A percentile compares a stretch with the other conserved stretches of the same genome.
These are phyloP conservation scores for Amphiprion percula DNA, from an alignment of 2,113 vertebrate species.

Conservation along the genomic window DNA sequence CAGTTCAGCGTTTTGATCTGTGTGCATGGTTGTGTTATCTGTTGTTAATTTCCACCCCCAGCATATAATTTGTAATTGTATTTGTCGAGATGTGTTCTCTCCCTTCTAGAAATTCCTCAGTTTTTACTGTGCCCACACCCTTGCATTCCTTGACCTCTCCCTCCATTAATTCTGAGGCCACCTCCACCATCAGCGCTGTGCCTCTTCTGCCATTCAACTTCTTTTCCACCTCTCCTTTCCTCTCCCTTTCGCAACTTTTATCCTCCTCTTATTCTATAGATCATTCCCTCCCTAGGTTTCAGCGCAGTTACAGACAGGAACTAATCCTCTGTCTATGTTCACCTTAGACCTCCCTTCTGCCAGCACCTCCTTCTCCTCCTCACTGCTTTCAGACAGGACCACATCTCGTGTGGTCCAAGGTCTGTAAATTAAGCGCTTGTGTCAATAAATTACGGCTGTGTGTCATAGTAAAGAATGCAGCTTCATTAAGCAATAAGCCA, in stretches of 20 bases:
- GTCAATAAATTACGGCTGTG: slow-evolving; percentile 60
- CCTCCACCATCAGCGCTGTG: slow-evolving; percentile 56
- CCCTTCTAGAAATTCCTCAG: slow-evolving; percentile 21
- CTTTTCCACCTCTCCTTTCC: slow-evolving; percentile 44
- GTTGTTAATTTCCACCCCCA: slow-evolving; percentile 14
- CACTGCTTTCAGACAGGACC: slow-evolving; percentile 38
- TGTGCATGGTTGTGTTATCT: slow-evolving; percentile 4
- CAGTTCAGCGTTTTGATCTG: too few relatives aligned
- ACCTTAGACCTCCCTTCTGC: slow-evolving; percentile 45
- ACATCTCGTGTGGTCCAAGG: slow-evolving; percentile 63
- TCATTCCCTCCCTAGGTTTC: slow-evolving; percentile 62
- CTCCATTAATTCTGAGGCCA: slow-evolving; percentile 55
- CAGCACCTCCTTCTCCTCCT: slow-evolving; percentile 20
- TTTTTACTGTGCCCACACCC: slow-evolving; percentile 46
- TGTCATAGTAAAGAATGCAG: slow-evolving; percentile 57
- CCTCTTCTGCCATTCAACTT: slow-evolving; percentile 57
- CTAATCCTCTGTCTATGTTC: slow-evolving; percentile 60
- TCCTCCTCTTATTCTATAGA: slow-evolving; percentile 64
- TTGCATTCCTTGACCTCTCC: slow-evolving; percentile 69
- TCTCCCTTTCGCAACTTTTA: slow-evolving; percentile 44
- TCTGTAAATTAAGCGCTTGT: slow-evolving; percentile 61
- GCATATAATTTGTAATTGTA: slow-evolving; percentile 8
- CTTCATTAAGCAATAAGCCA: slow-evolving; percentile 40
- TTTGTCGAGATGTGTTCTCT: slow-evolving; percentile 38
- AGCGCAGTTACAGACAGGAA: slow-evolving; percentile 42